Conservation (phyloP, 2,797 vertebrate genomes). For the Sebastes flavidus region DNA sequence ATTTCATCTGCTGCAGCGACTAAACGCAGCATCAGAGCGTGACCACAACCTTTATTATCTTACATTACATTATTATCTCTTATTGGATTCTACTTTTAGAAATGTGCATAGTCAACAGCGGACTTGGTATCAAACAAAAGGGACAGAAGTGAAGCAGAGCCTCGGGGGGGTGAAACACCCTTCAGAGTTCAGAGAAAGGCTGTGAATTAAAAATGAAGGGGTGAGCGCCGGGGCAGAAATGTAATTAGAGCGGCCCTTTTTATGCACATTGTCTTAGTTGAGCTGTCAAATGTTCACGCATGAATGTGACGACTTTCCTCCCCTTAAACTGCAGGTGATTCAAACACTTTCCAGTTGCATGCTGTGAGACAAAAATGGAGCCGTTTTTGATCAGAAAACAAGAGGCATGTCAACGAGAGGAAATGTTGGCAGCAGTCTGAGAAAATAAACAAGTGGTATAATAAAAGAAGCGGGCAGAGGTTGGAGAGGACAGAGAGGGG, state of each 20-base stretch:
- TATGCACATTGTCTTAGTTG: neutral
- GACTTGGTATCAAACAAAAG: neutral
- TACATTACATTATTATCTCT: neutral
- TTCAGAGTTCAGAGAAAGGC: slow-evolving; percentile 19
- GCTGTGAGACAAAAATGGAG: slow-evolving; percentile 13
- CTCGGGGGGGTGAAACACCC: slow-evolving; percentile 6
- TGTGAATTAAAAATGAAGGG: slow-evolving; percentile 19
- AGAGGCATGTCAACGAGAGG: neutral
- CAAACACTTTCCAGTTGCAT: slow-evolving; percentile 21
- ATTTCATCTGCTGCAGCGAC: neutral
- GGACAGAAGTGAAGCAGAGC: slow-evolving; percentile 17
- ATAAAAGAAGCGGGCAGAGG: neutral
- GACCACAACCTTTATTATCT: slow-evolving; percentile 14
- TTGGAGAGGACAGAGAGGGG: neutral
- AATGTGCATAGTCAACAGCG: neutral
- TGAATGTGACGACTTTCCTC: neutral
- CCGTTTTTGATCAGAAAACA: slow-evolving; percentile 3
- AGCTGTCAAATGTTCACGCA: neutral
- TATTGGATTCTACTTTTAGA: neutral
- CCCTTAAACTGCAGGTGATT: neutral
- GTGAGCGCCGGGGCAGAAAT: neutral
- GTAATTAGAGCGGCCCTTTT: neutral
- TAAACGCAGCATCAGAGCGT: slow-evolving; percentile 1
- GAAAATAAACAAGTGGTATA: neutral
- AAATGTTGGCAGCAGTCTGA: neutral